phyloP scores from a whole-genome alignment of 92 coral and sea anemone species.

The Meandrina meandrites region DNA sequence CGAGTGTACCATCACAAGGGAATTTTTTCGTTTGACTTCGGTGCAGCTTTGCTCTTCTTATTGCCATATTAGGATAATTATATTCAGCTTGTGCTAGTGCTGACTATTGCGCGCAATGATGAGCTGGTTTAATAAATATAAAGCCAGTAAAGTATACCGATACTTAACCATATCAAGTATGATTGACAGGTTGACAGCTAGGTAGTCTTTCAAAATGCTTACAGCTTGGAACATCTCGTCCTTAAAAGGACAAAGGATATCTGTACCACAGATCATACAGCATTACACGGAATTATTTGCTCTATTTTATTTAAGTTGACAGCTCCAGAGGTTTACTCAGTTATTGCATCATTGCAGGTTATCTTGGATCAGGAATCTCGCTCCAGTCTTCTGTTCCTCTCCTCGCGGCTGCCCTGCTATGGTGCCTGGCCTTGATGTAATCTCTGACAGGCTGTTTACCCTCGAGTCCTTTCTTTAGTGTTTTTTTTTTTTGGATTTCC shows the following conservation, averaged over 20 bases:
- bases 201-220: not conserved
- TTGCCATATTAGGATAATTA: no score
- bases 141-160: no score
- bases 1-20: no score
- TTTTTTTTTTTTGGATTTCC: not conserved
- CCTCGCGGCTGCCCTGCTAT: not conserved
- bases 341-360: not conserved
- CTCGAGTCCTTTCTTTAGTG: not conserved
- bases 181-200: not conserved
- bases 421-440: not conserved
- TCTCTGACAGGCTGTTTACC: not conserved
- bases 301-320: not conserved
- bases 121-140: no score
- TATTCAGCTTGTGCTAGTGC: no score
- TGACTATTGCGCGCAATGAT: no score
- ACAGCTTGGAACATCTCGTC: no score
- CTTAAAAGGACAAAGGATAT: no score
- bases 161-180: not conserved
- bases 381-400: not conserved
- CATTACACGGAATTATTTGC: not conserved
- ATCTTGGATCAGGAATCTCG: conserved; percentile 8
- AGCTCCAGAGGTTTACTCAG: not conserved
- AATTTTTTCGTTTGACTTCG: no score
- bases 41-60: no score
- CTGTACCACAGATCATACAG: no score